Conservation (phyloP, 2,113 vertebrate genomes). For the Ancistrus triradiatus region DNA sequence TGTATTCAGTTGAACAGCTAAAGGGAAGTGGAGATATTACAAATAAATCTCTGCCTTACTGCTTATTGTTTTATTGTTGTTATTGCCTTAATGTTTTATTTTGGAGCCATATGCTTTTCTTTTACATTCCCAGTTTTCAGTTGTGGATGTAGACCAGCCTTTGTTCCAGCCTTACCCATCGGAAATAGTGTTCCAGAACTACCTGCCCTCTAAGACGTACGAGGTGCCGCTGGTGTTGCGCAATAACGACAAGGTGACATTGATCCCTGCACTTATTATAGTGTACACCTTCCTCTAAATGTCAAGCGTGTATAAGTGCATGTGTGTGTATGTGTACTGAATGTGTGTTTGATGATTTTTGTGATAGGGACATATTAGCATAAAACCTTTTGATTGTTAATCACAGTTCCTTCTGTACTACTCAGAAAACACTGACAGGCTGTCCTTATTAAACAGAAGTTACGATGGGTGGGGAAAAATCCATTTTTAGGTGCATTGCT, state of each 20-base stretch:
- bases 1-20: too few species aligned
- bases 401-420: too few species aligned
- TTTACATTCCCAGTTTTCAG: slow-evolving; percentile 63
- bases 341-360: background rate
- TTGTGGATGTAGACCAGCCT: slow-evolving; percentile 64
- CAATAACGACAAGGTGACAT: slow-evolving; percentile 76
- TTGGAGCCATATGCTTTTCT: slow-evolving; percentile 40
- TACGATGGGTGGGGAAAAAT: too few species aligned
- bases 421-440: too few species aligned
- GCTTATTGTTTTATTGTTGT: background rate
- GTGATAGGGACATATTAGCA: too few species aligned
- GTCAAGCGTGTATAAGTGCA: background rate
- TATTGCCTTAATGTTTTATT: background rate
- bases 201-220: slow-evolving; percentile 67
- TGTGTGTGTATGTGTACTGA: background rate
- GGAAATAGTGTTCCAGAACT: slow-evolving; percentile 83
- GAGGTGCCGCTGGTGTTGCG: slow-evolving; percentile 71
- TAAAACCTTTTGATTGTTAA: too few species aligned
- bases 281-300: too few species aligned
- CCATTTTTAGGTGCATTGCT: too few species aligned
- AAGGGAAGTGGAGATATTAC: too few species aligned
- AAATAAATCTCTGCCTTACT: background rate
- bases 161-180: slow-evolving; percentile 81
- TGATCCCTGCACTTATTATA: background rate
- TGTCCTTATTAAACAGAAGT: too few species aligned